A percentile compares a stretch with the other conserved stretches of the same genome.
phyloP scores from a whole-genome alignment of 2,113 vertebrate genomes.

The Epinephelus lanceolatus region DNA sequence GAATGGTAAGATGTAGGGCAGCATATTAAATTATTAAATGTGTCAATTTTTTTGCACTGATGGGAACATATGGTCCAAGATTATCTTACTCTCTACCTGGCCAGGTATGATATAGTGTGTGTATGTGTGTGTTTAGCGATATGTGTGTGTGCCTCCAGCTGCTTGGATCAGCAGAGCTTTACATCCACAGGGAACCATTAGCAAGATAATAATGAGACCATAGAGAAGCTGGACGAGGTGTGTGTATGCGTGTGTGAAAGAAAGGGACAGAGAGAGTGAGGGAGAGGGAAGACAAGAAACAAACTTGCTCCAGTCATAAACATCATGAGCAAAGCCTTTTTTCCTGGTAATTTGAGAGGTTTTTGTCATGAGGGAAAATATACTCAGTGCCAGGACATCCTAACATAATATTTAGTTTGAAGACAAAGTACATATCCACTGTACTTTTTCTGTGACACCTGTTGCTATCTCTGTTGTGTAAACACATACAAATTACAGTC shows the following conservation, averaged over 20 bases:
- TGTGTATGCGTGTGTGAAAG: constrained; percentile 33
- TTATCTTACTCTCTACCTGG: constrained; percentile 50
- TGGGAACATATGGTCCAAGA: constrained; percentile 63
- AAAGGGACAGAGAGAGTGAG: constrained; percentile 16
- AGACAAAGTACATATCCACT: not conserved
- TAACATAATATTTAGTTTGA: not conserved
- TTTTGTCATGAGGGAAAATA: not conserved
- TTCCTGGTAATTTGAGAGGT: not conserved
- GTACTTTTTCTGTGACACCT: not conserved
- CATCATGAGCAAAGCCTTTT: constrained; percentile 4
- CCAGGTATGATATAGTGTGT: constrained; percentile 12
- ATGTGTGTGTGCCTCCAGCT: constrained; percentile 63
- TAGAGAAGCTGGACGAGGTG: constrained; percentile 50
- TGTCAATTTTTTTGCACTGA: constrained; percentile 49
- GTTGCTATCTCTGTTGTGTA: not conserved
- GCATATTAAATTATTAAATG: constrained; percentile 47
- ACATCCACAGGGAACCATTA: constrained; percentile 81
- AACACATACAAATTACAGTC: not conserved
- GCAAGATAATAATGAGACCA: constrained; percentile 76
- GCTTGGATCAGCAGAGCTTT: constrained; percentile 80
- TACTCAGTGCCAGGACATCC: not conserved
- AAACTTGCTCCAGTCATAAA: constrained; percentile 30
- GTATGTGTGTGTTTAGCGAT: constrained; percentile 34
- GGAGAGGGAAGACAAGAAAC: not conserved
- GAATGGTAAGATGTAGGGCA: constrained; percentile 4